These are phyloP conservation scores for Glossophaga mutica DNA, from an alignment of 2,797 vertebrate species.

Conservation along the genomic window DNA sequence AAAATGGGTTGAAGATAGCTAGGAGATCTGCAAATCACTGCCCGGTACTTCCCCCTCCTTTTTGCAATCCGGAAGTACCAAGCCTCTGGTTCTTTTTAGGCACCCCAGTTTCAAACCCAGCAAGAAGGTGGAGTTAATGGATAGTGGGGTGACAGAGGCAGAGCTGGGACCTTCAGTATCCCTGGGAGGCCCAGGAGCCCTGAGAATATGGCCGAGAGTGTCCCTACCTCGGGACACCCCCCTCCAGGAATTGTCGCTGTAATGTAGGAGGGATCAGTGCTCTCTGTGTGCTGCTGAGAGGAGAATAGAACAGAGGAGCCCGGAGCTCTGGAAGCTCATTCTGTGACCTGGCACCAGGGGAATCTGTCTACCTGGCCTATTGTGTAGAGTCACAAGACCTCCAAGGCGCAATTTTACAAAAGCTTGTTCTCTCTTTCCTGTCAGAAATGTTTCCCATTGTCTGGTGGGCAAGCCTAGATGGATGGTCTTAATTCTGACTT, in stretches of 20 bases:
- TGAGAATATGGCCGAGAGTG: not conserved
- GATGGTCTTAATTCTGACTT: not conserved
- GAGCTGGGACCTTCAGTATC: not conserved
- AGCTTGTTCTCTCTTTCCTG: conserved; percentile 15
- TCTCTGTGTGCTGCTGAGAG: not conserved
- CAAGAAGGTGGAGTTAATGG: not conserved
- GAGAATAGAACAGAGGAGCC: not conserved
- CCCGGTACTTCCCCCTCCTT: not conserved
- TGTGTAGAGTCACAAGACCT: conserved; percentile 20
- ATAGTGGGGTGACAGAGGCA: not conserved
- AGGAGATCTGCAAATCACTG: not conserved
- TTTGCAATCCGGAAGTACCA: not conserved
- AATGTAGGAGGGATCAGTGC: not conserved
- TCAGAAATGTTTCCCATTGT: conserved; percentile 53
- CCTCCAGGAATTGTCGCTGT: not conserved
- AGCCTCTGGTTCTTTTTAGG: not conserved
- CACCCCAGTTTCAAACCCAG: not conserved
- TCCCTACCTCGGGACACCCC: not conserved
- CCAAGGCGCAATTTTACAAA: not conserved
- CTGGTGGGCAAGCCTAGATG: not conserved
- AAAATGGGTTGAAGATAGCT: not conserved
- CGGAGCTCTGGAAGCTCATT: not conserved
- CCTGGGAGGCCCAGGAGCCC: not conserved
- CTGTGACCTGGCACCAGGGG: conserved; percentile 15
- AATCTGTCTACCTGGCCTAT: not conserved